phyloP scores from a whole-genome alignment of 2,888 invertebrate genomes.

The Pandemis cinnamomeana region DNA sequence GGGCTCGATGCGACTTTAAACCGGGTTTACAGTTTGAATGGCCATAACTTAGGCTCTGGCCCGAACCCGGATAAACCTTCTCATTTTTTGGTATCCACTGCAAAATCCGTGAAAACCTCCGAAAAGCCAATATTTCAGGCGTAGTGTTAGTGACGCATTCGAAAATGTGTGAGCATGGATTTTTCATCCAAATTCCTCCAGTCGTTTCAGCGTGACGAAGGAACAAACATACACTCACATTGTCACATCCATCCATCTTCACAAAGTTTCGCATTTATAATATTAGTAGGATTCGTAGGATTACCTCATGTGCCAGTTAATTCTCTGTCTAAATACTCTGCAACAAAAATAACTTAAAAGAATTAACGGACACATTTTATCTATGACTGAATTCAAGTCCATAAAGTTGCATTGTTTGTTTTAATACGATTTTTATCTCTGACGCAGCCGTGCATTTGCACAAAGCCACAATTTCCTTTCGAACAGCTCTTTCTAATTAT shows the following conservation, averaged over 20 bases:
- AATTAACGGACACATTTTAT: no score
- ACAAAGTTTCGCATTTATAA: no score
- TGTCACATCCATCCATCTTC: no score
- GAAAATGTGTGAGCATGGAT: not conserved
- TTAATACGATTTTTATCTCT: not conserved
- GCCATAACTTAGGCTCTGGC: constrained; percentile 37
- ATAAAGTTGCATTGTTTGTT: not conserved
- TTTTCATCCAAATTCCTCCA: no score
- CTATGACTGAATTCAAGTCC: not conserved
- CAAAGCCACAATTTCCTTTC: not conserved
- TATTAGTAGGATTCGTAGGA: no score
- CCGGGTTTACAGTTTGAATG: constrained; percentile 24
- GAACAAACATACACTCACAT: no score
- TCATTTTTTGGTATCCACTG: constrained; percentile 40
- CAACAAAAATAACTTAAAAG: no score
- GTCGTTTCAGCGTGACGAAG: no score
- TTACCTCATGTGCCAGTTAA: no score
- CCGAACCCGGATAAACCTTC: constrained; percentile 29
- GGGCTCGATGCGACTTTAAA: constrained; percentile 24
- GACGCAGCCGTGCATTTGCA: not conserved
- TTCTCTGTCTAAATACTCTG: no score
- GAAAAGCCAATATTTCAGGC: constrained; percentile 29
- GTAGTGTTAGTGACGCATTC: constrained; percentile 11
- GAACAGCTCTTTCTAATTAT: constrained; percentile 5
- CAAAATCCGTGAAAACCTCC: constrained; percentile 12